A percentile compares a stretch with the other conserved stretches of the same genome.
Evolutionary conservation across 37 sponge, comb jelly and placozoan genomes (phyloP).

Genomic region (Agelas oroides): DNA sequence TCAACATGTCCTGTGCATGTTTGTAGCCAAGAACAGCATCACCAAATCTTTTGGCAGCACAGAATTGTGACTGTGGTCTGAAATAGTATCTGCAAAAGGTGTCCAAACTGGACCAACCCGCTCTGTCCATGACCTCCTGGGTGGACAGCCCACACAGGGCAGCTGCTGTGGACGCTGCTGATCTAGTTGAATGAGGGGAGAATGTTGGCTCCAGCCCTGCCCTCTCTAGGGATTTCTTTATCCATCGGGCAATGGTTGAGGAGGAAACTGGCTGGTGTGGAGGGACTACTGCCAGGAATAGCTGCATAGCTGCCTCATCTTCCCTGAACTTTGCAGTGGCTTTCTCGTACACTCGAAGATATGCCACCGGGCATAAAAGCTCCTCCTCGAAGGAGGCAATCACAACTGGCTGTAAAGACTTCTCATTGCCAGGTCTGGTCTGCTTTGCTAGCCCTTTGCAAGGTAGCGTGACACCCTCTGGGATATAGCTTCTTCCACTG

Average conservation of each 20-base stretch:
- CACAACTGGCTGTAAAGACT: not conserved
- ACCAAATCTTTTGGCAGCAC: not conserved
- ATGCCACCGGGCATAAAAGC: constrained; percentile 14
- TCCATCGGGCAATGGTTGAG: constrained; percentile 25
- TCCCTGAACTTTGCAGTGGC: constrained; percentile 1
- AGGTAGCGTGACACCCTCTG: not conserved
- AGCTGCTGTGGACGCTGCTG: constrained; percentile 39
- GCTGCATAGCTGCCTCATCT: not conserved
- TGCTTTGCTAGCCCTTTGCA: not conserved
- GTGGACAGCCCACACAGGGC: constrained; percentile 16
- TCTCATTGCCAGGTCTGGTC: not conserved
- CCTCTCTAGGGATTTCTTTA: not conserved
- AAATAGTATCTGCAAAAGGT: constrained; percentile 18
- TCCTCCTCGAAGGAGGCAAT: not conserved
- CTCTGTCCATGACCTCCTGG: constrained; percentile 21
- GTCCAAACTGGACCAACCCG: constrained; percentile 19
- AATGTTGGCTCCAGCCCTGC: constrained; percentile 18
- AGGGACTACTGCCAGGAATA: constrained; percentile 24
- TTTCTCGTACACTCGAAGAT: constrained; percentile 13
- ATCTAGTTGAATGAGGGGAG: constrained; percentile 42
- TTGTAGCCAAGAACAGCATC: constrained; percentile 36
- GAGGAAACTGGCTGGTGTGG: constrained; percentile 48
- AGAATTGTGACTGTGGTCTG: constrained; percentile 2
- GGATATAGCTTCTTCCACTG: not conserved
- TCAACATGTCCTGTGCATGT: constrained; percentile 17